Evolutionary conservation across 2,888 invertebrate genomes (phyloP).

Genomic region (Eristalis arbustorum): DNA sequence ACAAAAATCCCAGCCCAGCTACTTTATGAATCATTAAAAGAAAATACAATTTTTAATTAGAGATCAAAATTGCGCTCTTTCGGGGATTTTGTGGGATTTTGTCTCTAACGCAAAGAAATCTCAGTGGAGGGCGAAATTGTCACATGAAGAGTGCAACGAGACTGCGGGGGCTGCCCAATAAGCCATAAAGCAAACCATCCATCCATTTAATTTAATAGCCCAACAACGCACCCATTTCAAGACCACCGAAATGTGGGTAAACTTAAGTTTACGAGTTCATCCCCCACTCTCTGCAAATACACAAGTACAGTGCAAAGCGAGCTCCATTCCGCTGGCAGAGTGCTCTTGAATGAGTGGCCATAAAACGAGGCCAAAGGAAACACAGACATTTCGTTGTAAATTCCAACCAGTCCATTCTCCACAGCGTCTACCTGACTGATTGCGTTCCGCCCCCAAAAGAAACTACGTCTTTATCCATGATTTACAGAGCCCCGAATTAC

Average conservation of each 20-base stretch:
- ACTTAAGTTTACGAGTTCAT: background rate
- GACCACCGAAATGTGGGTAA: background rate
- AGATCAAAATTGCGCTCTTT: too few species aligned
- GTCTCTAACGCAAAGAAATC: background rate
- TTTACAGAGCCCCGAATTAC: slow-evolving; percentile 62
- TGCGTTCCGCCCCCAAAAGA: slow-evolving; percentile 43
- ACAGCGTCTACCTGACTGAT: slow-evolving; percentile 44
- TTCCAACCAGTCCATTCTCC: background rate
- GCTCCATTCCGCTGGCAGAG: background rate
- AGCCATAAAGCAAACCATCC: background rate
- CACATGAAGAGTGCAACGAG: background rate
- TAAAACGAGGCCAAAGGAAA: background rate
- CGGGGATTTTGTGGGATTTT: too few species aligned
- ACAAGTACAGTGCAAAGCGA: background rate
- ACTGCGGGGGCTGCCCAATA: background rate
- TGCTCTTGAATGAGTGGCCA: background rate
- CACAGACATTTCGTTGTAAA: background rate
- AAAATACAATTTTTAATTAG: too few species aligned
- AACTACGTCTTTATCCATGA: slow-evolving; percentile 56
- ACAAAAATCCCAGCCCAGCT: too few species aligned
- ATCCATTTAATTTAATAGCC: background rate
- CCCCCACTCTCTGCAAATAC: background rate
- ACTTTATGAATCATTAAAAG: too few species aligned
- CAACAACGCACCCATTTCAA: background rate
- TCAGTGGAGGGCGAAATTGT: background rate